Conservation (phyloP, 2,888 invertebrate genomes). For the Phymatocera aterrima region DNA sequence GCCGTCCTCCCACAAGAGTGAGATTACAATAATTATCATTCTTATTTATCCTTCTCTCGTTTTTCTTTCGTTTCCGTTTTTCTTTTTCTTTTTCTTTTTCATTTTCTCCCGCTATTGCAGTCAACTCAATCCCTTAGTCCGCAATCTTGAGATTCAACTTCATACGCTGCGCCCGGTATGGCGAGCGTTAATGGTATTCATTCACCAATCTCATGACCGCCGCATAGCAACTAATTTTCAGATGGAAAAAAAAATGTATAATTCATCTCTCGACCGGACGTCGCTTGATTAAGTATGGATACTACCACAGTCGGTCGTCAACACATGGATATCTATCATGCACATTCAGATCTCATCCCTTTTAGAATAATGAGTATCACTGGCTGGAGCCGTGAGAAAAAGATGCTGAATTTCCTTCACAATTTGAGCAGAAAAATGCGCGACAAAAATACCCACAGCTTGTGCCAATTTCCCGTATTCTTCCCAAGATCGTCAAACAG, state of each 20-base stretch:
- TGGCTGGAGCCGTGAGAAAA: too few relatives aligned
- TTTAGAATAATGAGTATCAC: too few relatives aligned
- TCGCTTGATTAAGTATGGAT: neutral
- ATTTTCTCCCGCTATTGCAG: slow-evolving; percentile 40
- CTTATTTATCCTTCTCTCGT: slow-evolving; percentile 61
- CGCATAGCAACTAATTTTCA: too few relatives aligned
- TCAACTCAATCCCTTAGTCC: slow-evolving; percentile 40
- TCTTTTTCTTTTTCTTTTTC: slow-evolving; percentile 63
- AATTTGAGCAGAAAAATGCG: too few relatives aligned
- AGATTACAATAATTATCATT: slow-evolving; percentile 71
- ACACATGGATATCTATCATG: neutral
- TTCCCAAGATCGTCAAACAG: too few relatives aligned
- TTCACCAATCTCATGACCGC: neutral
- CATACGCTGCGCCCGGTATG: neutral
- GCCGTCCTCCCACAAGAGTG: slow-evolving; percentile 65
- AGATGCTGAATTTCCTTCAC: too few relatives aligned
- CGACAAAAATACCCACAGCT: too few relatives aligned
- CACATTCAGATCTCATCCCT: too few relatives aligned
- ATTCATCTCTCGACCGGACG: too few relatives aligned
- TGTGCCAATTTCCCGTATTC: too few relatives aligned
- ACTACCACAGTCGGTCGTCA: neutral
- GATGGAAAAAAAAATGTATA: too few relatives aligned
- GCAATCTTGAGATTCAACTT: slow-evolving; percentile 42
- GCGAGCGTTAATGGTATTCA: neutral
- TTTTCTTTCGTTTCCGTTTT: too few relatives aligned